These are phyloP conservation scores for Sardinella longiceps DNA, from an alignment of 2,797 vertebrate genomes.

Conservation along the genomic window DNA sequence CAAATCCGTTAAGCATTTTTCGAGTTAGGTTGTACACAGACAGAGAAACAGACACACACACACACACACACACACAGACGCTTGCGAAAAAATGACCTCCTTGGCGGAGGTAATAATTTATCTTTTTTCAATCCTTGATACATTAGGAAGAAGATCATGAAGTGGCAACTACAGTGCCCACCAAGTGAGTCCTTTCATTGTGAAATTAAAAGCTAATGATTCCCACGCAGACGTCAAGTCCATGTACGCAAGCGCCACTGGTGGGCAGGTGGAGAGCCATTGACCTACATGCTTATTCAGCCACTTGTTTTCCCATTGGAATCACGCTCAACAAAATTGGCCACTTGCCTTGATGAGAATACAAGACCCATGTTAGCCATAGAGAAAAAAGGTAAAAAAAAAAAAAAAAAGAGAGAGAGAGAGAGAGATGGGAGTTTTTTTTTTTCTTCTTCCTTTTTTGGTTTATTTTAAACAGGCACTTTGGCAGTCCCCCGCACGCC, in stretches of 20 bases:
- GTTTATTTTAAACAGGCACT: constrained; percentile 69
- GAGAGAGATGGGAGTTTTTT: not conserved
- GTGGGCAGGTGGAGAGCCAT: not conserved
- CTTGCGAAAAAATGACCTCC: no score
- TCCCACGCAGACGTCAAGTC: no score
- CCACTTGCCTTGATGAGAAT: not conserved
- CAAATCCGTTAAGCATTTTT: no score
- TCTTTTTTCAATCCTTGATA: not conserved
- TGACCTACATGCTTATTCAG: not conserved
- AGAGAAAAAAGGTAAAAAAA: not conserved
- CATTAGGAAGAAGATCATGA: no score
- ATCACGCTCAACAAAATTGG: not conserved
- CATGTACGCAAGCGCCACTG: no score
- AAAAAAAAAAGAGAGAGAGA: not conserved
- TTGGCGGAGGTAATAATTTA: no score
- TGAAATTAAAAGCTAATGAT: not conserved
- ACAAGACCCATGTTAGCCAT: not conserved
- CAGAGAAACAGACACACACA: no score
- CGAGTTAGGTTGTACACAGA: no score
- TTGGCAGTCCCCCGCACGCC: constrained; percentile 78
- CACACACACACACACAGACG: no score
- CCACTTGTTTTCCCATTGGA: not conserved
- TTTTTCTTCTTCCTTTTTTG: not conserved
- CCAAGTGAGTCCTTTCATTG: no score
- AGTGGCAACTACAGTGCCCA: no score